phyloP scores from a whole-genome alignment of 2,113 vertebrate genomes.

The Emydura subglobosa region DNA sequence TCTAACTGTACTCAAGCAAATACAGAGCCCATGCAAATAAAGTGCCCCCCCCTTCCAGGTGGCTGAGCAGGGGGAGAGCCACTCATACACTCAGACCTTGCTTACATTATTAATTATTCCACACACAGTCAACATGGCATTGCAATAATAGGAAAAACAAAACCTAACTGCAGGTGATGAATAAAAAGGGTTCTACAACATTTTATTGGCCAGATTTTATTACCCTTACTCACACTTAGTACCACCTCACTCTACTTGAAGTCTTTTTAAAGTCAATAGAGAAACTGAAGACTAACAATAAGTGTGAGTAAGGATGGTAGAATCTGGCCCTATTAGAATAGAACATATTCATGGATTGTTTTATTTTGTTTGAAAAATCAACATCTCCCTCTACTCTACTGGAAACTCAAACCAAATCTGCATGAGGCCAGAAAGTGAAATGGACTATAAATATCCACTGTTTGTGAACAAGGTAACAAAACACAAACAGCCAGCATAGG shows the following conservation, averaged over 20 bases:
- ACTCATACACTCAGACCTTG: too few species aligned
- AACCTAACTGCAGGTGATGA: not conserved
- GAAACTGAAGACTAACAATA: not conserved
- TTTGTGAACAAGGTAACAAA: not conserved
- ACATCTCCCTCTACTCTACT: not conserved
- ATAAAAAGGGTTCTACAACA: accelerated
- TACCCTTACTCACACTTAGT: not conserved
- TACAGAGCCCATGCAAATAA: too few species aligned
- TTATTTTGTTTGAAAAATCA: not conserved
- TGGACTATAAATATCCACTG: not conserved
- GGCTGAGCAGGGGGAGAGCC: too few species aligned
- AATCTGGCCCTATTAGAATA: not conserved
- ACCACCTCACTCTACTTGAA: not conserved
- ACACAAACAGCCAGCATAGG: not conserved
- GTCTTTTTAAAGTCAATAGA: not conserved
- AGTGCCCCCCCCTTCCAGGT: too few species aligned
- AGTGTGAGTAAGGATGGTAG: not conserved
- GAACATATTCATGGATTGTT: not conserved
- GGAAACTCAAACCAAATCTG: not conserved
- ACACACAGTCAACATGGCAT: not conserved
- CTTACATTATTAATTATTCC: not conserved
- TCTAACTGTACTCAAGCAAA: too few species aligned
- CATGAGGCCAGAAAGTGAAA: not conserved
- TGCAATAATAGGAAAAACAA: not conserved
- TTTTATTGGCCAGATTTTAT: accelerated